Evolutionary conservation across 2,888 invertebrate species (phyloP).

Genomic region (Therioaphis trifolii): DNA sequence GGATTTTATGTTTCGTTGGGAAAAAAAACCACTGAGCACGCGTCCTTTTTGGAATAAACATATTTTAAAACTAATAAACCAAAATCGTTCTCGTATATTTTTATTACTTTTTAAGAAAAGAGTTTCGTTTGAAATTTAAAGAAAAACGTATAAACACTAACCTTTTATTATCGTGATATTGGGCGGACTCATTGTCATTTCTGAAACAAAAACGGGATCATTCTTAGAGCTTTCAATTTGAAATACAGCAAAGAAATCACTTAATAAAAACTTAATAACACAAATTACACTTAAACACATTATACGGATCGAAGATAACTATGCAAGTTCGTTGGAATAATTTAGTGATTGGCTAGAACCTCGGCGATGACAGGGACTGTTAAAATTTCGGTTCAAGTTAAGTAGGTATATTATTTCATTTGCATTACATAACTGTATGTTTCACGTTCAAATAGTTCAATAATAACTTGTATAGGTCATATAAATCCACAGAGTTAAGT

Average conservation of each 20-base stretch:
- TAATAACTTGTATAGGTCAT: background rate
- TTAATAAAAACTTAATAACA: conserved; percentile 47
- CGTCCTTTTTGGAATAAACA: conserved; percentile 34
- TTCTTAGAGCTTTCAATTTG: conserved; percentile 60
- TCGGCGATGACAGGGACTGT: no score
- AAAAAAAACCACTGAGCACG: conserved; percentile 53
- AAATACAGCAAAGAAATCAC: conserved; percentile 60
- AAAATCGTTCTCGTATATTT: background rate
- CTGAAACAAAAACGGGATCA: conserved; percentile 63
- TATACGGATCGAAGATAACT: background rate
- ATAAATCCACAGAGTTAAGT: background rate
- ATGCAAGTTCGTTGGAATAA: background rate
- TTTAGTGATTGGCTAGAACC: background rate
- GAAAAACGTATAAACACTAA: conserved; percentile 60
- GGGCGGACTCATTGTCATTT: conserved; percentile 63
- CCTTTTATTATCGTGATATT: conserved; percentile 63
- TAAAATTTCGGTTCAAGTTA: background rate
- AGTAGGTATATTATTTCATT: background rate
- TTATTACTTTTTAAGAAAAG: conserved; percentile 9
- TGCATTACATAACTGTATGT: background rate
- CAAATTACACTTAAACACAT: conserved; percentile 36
- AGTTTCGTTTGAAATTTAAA: conserved; percentile 58
- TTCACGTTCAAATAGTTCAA: no score
- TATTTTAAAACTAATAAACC: conserved; percentile 49
- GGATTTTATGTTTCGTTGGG: conserved; percentile 44